Evolutionary conservation across 2,113 vertebrate species (phyloP).

Genomic region (Aphyosemion australe): DNA sequence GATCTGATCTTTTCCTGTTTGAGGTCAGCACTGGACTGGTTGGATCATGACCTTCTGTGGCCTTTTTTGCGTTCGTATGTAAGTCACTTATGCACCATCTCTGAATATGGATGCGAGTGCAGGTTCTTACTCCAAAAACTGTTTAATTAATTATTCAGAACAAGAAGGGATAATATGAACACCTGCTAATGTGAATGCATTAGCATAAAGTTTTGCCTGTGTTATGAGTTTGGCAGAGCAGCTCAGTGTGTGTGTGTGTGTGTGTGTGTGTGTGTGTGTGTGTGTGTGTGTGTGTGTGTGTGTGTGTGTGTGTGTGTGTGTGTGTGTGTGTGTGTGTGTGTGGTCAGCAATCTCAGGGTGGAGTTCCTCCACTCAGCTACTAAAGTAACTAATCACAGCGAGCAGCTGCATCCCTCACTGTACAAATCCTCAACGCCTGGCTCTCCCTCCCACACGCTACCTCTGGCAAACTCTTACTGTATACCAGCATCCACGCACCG

Average conservation of each 20-base stretch:
- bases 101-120: constrained; percentile 5
- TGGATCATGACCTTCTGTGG: constrained; percentile 57
- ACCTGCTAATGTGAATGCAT: constrained; percentile 25
- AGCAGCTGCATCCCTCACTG: constrained; percentile 70
- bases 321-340: constrained; percentile 43
- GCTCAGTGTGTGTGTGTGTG: constrained; percentile 35
- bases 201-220: constrained; percentile 6
- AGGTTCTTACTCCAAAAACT: constrained; percentile 20
- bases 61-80: constrained; percentile 12
- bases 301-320: constrained; percentile 42
- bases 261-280: constrained; percentile 33
- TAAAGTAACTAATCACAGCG: constrained; percentile 67
- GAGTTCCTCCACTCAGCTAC: constrained; percentile 43
- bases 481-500: constrained; percentile 34
- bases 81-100: constrained; percentile 13
- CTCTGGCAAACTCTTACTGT: constrained; percentile 42
- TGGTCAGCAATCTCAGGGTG: constrained; percentile 53
- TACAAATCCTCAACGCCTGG: constrained; percentile 68
- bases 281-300: constrained; percentile 38
- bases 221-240: constrained; percentile 11
- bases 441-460: constrained; percentile 58
- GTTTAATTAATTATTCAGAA: constrained; percentile 27
- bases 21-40: constrained; percentile 40
- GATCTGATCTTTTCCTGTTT: constrained; percentile 69
- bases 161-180: constrained; percentile 11